Conservation (phyloP, 2,888 invertebrate species). For the Loripinus fragilis region DNA sequence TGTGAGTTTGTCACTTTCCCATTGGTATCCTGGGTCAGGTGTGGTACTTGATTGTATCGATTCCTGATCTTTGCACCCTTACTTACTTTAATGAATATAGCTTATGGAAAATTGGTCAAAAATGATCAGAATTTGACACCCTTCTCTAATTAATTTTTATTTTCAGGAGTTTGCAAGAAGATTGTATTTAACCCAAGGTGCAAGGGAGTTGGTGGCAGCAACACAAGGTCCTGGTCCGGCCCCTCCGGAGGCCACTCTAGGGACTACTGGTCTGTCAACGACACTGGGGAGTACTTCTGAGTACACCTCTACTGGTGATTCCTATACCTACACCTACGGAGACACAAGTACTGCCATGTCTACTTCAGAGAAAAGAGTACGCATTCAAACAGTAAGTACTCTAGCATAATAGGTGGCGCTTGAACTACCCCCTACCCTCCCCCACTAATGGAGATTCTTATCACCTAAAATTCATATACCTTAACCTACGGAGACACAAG, state of each 20-base stretch:
- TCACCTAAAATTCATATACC: constrained; percentile 53
- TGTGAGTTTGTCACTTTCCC: no score
- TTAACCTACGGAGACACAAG: constrained; percentile 59
- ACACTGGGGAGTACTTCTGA: constrained; percentile 36
- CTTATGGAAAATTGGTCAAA: no score
- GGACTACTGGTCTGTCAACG: constrained; percentile 28
- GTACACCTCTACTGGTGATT: constrained; percentile 56
- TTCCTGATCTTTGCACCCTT: no score
- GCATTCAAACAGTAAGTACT: constrained; percentile 52
- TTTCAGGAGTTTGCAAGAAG: constrained; percentile 51
- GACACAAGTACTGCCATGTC: constrained; percentile 49
- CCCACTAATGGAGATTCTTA: no score
- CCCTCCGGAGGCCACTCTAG: constrained; percentile 36
- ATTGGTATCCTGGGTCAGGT: no score
- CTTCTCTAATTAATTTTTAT: no score
- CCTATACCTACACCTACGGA: constrained; percentile 58
- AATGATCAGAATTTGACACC: no score
- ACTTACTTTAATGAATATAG: no score
- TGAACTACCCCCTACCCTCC: no score
- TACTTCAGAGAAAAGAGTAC: constrained; percentile 55
- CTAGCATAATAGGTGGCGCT: no score
- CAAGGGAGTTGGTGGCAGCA: background rate
- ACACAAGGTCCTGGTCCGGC: background rate
- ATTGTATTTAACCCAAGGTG: constrained; percentile 31
- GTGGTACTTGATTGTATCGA: no score